Percentiles rank a stretch among this genome's conserved stretches.
These are phyloP conservation scores for Heterotilapia buettikoferi DNA, from an alignment of 2,113 vertebrate species.

Conservation along the genomic window DNA sequence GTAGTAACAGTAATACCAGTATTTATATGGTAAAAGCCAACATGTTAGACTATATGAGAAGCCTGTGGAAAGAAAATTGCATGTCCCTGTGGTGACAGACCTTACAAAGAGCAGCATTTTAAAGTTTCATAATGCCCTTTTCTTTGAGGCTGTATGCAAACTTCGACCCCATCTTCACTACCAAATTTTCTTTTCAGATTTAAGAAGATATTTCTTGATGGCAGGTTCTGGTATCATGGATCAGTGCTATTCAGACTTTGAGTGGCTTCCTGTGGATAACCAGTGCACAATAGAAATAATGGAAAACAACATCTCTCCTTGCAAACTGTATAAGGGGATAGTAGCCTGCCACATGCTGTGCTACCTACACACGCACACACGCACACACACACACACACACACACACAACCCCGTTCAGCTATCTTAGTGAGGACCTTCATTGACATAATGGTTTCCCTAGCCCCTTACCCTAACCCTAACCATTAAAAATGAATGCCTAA, in stretches of 20 bases:
- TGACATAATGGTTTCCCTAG: background rate
- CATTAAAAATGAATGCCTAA: background rate
- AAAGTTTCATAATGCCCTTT: background rate
- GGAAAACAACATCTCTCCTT: constrained; percentile 6
- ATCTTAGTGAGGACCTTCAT: background rate
- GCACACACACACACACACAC: too few species aligned
- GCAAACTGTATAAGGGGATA: background rate
- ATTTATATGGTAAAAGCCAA: background rate
- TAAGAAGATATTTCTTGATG: constrained; percentile 6
- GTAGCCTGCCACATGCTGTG: background rate
- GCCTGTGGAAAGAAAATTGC: background rate
- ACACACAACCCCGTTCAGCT: background rate
- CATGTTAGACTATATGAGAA: background rate
- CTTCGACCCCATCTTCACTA: background rate
- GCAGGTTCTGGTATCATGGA: constrained; percentile 8
- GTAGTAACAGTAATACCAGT: background rate
- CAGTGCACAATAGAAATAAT: background rate
- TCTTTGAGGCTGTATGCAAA: background rate
- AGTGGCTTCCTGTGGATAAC: constrained; percentile 31
- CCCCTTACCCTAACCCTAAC: background rate
- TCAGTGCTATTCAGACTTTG: constrained; percentile 10
- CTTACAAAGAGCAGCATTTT: background rate
- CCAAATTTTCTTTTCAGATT: constrained; percentile 1
- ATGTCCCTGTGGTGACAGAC: background rate
- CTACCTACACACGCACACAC: background rate